Evolutionary conservation across 2,888 invertebrate genomes (phyloP).

Genomic region (Bruchidius siliquastri): DNA sequence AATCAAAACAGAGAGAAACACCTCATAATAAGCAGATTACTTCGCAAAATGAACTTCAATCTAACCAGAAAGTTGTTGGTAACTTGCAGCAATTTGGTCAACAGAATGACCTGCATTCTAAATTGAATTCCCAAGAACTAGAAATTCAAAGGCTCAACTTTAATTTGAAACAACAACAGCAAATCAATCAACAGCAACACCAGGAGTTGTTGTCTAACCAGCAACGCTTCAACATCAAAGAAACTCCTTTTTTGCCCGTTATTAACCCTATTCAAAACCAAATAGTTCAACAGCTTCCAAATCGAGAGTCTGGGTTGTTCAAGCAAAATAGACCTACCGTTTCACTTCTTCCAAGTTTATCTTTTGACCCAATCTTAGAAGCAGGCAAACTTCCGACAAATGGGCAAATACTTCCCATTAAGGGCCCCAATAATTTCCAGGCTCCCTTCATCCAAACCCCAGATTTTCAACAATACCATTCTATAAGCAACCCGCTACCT

Average conservation of each 20-base stretch:
- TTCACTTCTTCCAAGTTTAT: conserved; percentile 52
- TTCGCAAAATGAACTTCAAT: neutral
- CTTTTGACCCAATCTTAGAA: conserved; percentile 38
- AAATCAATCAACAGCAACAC: conserved; percentile 40
- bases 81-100: conserved; percentile 10
- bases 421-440: conserved; percentile 36
- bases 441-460: conserved; percentile 25
- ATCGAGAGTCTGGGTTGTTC: conserved; percentile 5
- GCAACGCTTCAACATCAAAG: conserved; percentile 41
- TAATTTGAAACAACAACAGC: conserved; percentile 49
- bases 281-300: conserved; percentile 9
- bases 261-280: conserved; percentile 14
- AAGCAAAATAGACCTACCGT: neutral
- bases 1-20: neutral
- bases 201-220: conserved; percentile 58
- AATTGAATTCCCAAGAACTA: conserved; percentile 65
- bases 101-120: conserved; percentile 55
- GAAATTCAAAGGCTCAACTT: conserved; percentile 60
- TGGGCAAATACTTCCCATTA: conserved; percentile 43
- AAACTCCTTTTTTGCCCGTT: conserved; percentile 36
- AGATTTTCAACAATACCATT: conserved; percentile 20
- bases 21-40: neutral
- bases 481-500: conserved; percentile 2
- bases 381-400: conserved; percentile 40
- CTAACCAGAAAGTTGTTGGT: conserved; percentile 1